Evolutionary conservation across 2,797 vertebrate species (phyloP), one percentile per base, ranked within the genome.

Genomic region (Pseudochirops cupreus): DNA sequence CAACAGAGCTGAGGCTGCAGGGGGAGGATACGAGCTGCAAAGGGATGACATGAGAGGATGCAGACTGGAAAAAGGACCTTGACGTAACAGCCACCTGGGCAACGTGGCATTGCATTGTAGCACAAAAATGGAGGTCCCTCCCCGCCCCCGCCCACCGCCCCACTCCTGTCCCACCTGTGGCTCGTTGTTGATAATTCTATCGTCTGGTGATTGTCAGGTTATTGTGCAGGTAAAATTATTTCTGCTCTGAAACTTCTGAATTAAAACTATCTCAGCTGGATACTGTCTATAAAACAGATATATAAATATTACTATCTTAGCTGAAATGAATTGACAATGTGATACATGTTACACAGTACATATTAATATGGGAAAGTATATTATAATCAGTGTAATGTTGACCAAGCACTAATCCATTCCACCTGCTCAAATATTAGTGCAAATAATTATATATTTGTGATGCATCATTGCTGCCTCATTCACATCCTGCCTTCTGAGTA

Each of bases 381-480:
- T 99, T 99, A 99, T 99, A 99, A 98, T 99, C 98, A 98, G 96
- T 24, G 95, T 99, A 99, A 99, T 99, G 99, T 99, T 99, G 99
- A 99, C 99, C 98, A 98, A 99, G 98, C 98, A 98, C 99, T 99
- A 99, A 99, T 99, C 99, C 99, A 99, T 99, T 99, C 99, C 99
- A 99, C 99, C 99, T 99, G 99, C 99, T 99, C 99, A 99, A 99
- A 99, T 99, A 99, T 99, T 99, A 99, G 98, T 99, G 98, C 98
- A 98, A 99, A 99, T 99, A 99, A 99, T 99, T 99, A 99, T 99
- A 99, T 99, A 98, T 99, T 99, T 99, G 98, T 98, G 99, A 99
- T 98, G 98, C 98, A 98, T 98, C 99, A 98, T 97, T 99, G 99
- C 98, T 98, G 98, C 98, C 98, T 98, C 97, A 97, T 95, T 97